phyloP scores from a whole-genome alignment of 1,140 invertebrate species.

The Homarus americanus region DNA sequence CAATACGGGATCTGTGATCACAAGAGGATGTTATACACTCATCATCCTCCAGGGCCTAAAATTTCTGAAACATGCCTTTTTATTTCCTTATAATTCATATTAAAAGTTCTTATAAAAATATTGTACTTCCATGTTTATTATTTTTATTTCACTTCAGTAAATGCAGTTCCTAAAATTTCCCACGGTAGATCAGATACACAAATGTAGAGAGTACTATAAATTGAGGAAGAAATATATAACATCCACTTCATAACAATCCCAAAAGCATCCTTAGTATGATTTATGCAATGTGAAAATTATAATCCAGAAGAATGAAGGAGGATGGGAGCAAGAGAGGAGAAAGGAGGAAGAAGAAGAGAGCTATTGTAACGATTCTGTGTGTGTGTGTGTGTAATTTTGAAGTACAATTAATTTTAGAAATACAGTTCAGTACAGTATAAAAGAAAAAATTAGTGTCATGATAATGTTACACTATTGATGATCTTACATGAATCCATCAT shows the following conservation, averaged over 20 bases:
- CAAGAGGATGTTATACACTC: slow-evolving; percentile 38
- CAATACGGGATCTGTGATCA: slow-evolving; percentile 73
- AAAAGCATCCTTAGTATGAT: not conserved
- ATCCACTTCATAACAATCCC: not conserved
- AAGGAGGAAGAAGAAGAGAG: too few relatives aligned
- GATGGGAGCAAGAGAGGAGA: too few relatives aligned
- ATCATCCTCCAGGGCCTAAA: not conserved
- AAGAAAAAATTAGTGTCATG: too few relatives aligned
- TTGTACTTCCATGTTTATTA: not conserved
- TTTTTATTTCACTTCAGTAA: not conserved
- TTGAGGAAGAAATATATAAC: not conserved
- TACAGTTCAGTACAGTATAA: too few relatives aligned
- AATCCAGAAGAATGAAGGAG: too few relatives aligned
- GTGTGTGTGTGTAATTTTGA: too few relatives aligned
- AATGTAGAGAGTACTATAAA: not conserved
- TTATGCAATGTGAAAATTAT: too few relatives aligned
- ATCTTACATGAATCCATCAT: too few relatives aligned
- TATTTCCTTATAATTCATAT: not conserved
- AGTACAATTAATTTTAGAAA: too few relatives aligned
- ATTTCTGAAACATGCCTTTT: not conserved
- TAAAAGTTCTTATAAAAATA: not conserved
- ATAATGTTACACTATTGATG: too few relatives aligned
- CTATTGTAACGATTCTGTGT: too few relatives aligned
- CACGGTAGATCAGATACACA: not conserved
- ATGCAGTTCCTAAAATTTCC: not conserved